phyloP scores from a whole-genome alignment of 2,888 invertebrate genomes.

The Geotrupes spiniger region DNA sequence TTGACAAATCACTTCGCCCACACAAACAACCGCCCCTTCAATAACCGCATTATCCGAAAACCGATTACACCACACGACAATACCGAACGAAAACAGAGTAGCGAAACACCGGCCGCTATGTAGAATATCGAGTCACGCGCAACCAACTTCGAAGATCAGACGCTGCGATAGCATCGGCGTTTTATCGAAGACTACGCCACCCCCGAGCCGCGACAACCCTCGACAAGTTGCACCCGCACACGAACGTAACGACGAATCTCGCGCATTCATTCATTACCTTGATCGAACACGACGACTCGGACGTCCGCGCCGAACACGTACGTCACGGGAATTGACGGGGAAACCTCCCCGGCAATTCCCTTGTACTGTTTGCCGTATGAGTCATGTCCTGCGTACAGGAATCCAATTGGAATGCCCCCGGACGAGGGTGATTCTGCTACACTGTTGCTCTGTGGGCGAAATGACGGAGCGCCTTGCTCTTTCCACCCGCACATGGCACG shows the following conservation, averaged over 20 bases:
- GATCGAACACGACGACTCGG: constrained; percentile 40
- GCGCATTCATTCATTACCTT: constrained; percentile 49
- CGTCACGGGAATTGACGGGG: no score
- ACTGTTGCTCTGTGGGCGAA: constrained; percentile 22
- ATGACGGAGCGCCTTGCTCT: constrained; percentile 11
- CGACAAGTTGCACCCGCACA: constrained; percentile 28
- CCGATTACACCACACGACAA: no score
- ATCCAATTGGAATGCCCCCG: constrained; percentile 45
- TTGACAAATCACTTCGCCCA: no score
- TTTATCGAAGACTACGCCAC: constrained; percentile 23
- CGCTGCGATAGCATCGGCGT: constrained; percentile 23
- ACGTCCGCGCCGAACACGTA: not conserved
- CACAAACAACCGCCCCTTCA: no score
- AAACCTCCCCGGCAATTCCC: constrained; percentile 37
- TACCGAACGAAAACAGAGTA: not conserved
- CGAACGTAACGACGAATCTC: constrained; percentile 49
- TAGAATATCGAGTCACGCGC: constrained; percentile 1
- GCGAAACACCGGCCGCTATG: constrained; percentile 3
- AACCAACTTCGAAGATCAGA: not conserved
- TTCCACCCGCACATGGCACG: no score
- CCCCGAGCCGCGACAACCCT: constrained; percentile 10
- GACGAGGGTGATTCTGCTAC: constrained; percentile 26
- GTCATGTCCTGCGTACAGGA: constrained; percentile 44
- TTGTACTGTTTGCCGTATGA: constrained; percentile 46
- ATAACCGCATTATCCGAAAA: no score